phyloP scores from a whole-genome alignment of 2,888 invertebrate genomes.

The Aspidiotus rigidus region DNA sequence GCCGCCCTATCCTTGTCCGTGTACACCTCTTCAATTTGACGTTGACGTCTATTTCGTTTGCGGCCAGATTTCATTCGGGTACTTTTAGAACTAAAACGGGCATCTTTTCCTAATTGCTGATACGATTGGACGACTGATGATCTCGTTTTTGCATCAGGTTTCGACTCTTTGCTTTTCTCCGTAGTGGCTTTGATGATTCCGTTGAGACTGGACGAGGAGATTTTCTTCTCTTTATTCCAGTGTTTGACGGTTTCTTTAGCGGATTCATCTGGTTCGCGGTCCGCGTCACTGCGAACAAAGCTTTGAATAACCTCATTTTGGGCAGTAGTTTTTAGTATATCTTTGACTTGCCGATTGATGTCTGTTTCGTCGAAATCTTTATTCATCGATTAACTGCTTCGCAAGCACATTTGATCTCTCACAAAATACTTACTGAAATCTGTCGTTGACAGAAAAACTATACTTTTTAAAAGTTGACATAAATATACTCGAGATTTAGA shows the following conservation, averaged over 20 bases:
- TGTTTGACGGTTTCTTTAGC: slow-evolving; percentile 5
- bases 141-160: slow-evolving; percentile 2
- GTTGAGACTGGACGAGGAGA: not conserved
- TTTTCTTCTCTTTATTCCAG: slow-evolving; percentile 17
- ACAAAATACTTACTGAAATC: too few species aligned
- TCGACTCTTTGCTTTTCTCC: slow-evolving; percentile 19
- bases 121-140: slow-evolving; percentile 12
- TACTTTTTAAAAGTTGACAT: too few species aligned
- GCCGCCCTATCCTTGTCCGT: slow-evolving; percentile 87
- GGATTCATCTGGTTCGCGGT: slow-evolving; percentile 34
- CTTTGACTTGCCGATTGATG: slow-evolving; percentile 34
- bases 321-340: slow-evolving; percentile 37
- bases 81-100: slow-evolving; percentile 23
- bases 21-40: slow-evolving; percentile 59
- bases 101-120: slow-evolving; percentile 39
- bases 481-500: too few species aligned
- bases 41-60: slow-evolving; percentile 34
- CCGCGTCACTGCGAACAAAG: slow-evolving; percentile 58
- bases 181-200: slow-evolving; percentile 12
- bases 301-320: slow-evolving; percentile 65
- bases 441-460: too few species aligned
- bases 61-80: slow-evolving; percentile 30
- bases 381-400: not conserved
- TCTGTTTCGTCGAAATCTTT: slow-evolving; percentile 5
- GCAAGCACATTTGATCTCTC: too few species aligned